A percentile compares a stretch with the other conserved stretches of the same genome.
These are phyloP conservation scores for Homarus gammarus DNA, from an alignment of 2,888 invertebrate genomes.

Conservation along the genomic window DNA sequence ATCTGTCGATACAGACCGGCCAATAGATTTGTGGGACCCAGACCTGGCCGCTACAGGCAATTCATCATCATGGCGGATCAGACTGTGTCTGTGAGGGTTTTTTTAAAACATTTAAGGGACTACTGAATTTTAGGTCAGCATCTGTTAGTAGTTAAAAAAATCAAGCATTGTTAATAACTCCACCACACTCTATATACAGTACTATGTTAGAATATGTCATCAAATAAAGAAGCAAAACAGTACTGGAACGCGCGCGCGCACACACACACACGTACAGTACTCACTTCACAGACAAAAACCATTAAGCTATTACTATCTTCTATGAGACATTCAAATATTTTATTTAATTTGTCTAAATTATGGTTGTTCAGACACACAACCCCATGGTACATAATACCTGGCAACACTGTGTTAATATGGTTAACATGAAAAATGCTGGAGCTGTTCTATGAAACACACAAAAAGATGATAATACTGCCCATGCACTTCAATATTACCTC, in stretches of 20 bases:
- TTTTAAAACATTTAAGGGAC: not conserved
- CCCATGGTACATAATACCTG: too few relatives aligned
- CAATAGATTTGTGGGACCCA: slow-evolving; percentile 38
- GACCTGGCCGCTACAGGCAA: slow-evolving; percentile 18
- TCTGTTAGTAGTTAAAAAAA: not conserved
- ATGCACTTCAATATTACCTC: slow-evolving; percentile 80
- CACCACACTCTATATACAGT: too few relatives aligned
- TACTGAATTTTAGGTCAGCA: not conserved
- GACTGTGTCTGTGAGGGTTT: slow-evolving; percentile 69
- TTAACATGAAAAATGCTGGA: not conserved
- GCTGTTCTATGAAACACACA: not conserved
- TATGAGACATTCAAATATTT: too few relatives aligned
- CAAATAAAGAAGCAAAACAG: too few relatives aligned
- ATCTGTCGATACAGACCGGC: slow-evolving; percentile 67
- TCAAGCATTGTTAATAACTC: not conserved
- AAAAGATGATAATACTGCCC: not conserved
- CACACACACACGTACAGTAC: too few relatives aligned
- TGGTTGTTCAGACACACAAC: too few relatives aligned
- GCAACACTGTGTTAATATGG: not conserved
- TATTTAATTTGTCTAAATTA: too few relatives aligned
- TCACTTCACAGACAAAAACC: too few relatives aligned
- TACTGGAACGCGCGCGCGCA: too few relatives aligned
- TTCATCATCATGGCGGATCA: slow-evolving; percentile 70
- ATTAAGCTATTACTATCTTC: too few relatives aligned
- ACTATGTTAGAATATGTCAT: too few relatives aligned